phyloP scores from a whole-genome alignment of 1,140 invertebrate species.

The Delia radicum region DNA sequence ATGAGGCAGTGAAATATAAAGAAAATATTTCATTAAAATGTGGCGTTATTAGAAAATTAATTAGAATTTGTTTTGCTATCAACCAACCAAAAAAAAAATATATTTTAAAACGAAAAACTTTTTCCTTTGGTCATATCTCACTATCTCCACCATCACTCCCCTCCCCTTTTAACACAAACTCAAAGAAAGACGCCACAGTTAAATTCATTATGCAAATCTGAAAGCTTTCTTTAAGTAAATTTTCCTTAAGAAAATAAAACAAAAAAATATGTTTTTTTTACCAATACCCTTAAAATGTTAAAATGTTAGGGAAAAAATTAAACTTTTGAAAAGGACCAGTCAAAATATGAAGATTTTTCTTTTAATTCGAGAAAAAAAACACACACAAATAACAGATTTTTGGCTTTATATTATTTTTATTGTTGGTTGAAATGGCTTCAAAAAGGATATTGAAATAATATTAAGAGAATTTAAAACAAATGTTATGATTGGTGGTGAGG shows the following conservation, averaged over 20 bases:
- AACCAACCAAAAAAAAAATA: neutral
- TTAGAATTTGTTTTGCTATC: constrained; percentile 22
- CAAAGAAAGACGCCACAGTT: neutral
- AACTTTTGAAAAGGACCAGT: neutral
- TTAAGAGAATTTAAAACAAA: neutral
- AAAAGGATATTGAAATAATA: neutral
- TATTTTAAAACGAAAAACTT: neutral
- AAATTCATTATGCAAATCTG: constrained; percentile 24
- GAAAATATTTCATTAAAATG: neutral
- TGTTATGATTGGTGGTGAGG: too few relatives aligned
- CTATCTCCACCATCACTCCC: neutral
- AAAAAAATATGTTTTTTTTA: neutral
- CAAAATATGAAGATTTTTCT: neutral
- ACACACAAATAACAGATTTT: neutral
- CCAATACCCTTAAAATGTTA: neutral
- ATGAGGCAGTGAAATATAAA: neutral
- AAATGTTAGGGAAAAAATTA: neutral
- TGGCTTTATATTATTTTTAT: neutral
- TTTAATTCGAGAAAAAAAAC: neutral
- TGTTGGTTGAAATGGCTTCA: neutral
- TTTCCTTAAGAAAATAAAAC: constrained; percentile 2
- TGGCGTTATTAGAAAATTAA: constrained; percentile 20
- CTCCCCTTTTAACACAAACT: neutral
- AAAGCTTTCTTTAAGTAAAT: constrained; percentile 18
- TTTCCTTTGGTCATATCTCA: neutral